These are phyloP conservation scores for Lytechinus variegatus DNA, from an alignment of 35 echinoderm and acorn worm species.

Conservation along the genomic window DNA sequence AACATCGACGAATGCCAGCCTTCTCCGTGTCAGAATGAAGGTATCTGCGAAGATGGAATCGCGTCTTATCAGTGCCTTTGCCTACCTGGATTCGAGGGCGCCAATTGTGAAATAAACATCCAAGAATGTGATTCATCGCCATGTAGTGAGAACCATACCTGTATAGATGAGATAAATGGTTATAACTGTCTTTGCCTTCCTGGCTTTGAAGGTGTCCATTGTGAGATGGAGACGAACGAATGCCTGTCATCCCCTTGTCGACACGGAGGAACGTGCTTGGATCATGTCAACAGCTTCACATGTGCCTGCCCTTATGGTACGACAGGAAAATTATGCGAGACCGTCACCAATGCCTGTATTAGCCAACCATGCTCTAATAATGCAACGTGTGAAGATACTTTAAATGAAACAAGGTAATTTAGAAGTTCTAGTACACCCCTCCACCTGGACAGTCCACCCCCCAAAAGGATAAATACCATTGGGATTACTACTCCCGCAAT, in stretches of 20 bases:
- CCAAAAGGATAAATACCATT: too few relatives aligned
- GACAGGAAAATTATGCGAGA: slow-evolving; percentile 47
- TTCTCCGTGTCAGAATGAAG: slow-evolving; percentile 75
- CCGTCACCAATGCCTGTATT: slow-evolving; percentile 44
- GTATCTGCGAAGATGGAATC: slow-evolving; percentile 63
- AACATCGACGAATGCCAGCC: slow-evolving; percentile 77
- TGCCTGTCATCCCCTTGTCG: slow-evolving; percentile 56
- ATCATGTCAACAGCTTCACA: slow-evolving; percentile 59
- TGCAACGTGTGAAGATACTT: slow-evolving; percentile 53
- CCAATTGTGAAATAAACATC: slow-evolving; percentile 63
- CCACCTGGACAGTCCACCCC: too few relatives aligned
- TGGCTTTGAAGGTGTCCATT: slow-evolving; percentile 69
- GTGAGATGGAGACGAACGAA: slow-evolving; percentile 70
- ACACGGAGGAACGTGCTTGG: slow-evolving; percentile 67
- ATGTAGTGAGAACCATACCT: slow-evolving; percentile 73
- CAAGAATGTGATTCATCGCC: slow-evolving; percentile 69
- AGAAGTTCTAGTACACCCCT: too few relatives aligned
- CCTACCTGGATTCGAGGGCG: slow-evolving; percentile 69
- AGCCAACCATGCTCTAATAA: slow-evolving; percentile 60
- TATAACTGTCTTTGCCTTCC: slow-evolving; percentile 66
- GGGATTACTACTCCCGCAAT: too few relatives aligned
- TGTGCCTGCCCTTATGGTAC: slow-evolving; percentile 54
- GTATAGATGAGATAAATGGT: slow-evolving; percentile 59
- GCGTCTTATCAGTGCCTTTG: slow-evolving; percentile 68
- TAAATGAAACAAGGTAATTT: slow-evolving; percentile 16